Conservation (phyloP, 1,140 invertebrate species). For the Platorchestia sp. region DNA sequence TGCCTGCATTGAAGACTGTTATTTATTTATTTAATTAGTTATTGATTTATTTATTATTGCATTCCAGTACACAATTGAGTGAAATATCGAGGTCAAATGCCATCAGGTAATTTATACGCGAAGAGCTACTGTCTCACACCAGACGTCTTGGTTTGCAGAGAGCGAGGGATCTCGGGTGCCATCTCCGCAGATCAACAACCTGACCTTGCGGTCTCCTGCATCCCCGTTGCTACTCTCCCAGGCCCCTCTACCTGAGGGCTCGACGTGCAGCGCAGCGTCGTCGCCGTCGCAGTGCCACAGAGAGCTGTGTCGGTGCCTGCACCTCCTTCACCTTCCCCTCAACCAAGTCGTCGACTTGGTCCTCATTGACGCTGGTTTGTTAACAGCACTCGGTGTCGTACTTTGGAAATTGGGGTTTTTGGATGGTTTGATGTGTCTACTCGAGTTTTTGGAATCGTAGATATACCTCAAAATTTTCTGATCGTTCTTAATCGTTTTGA, state of each 20-base stretch:
- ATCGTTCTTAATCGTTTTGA: no score
- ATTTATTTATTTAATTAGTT: no score
- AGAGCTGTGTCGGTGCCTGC: conserved; percentile 65
- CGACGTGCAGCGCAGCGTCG: conserved; percentile 73
- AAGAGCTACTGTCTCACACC: neutral
- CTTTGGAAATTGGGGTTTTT: neutral
- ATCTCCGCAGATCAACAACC: conserved; percentile 87
- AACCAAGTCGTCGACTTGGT: conserved; percentile 63
- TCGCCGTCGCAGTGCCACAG: conserved; percentile 68
- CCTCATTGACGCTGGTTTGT: conserved; percentile 63
- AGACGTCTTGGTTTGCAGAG: conserved; percentile 68
- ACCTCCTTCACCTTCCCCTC: conserved; percentile 49
- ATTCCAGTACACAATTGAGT: no score
- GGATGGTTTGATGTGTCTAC: neutral
- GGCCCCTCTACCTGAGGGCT: conserved; percentile 73
- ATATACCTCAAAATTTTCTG: neutral
- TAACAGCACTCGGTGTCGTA: neutral
- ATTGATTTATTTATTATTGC: no score
- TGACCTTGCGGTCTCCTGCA: conserved; percentile 82
- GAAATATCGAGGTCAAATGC: neutral
- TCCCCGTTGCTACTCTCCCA: conserved; percentile 81
- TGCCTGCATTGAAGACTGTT: no score
- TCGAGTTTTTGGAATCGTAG: neutral
- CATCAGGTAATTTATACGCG: neutral
- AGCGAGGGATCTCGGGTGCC: conserved; percentile 70